Percentiles rank a stretch among this genome's conserved stretches.
Evolutionary conservation across 2,797 vertebrate genomes (phyloP).

Genomic region (Muraenolepis orangiensis): DNA sequence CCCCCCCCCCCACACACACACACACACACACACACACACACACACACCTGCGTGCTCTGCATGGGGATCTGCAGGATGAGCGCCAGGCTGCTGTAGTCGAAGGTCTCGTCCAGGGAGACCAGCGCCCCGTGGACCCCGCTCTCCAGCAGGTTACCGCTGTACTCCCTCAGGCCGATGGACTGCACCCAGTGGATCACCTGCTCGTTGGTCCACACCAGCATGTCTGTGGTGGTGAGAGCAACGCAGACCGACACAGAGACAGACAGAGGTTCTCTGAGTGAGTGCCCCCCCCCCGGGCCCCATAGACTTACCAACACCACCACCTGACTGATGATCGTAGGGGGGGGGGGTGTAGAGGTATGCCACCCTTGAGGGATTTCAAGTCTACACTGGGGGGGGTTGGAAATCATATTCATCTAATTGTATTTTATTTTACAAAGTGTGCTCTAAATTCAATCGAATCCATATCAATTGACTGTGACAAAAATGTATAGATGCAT

Average conservation of each 20-base stretch:
- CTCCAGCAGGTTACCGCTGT: constrained; percentile 85
- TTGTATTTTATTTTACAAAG: too few relatives aligned
- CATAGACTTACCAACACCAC: too few relatives aligned
- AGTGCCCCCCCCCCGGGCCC: not conserved
- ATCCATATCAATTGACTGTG: too few relatives aligned
- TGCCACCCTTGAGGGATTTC: too few relatives aligned
- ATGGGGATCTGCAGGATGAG: constrained; percentile 95
- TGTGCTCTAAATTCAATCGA: not conserved
- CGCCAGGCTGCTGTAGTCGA: constrained; percentile 90
- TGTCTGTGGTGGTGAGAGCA: too few relatives aligned
- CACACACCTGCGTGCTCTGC: constrained; percentile 97
- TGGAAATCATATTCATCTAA: too few relatives aligned
- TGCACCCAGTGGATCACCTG: constrained; percentile 87
- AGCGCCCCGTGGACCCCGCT: constrained; percentile 90
- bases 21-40: too few relatives aligned
- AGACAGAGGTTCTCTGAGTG: not conserved
- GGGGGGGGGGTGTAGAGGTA: too few relatives aligned
- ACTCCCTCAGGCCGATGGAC: constrained; percentile 90
- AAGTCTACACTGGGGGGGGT: too few relatives aligned
- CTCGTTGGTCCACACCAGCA: constrained; percentile 79
- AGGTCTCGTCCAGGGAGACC: constrained; percentile 89
- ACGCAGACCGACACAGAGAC: constrained; percentile 8
- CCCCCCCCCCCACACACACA: too few relatives aligned
- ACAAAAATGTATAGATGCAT: not conserved
- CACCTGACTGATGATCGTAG: too few relatives aligned